Evolutionary conservation across 2,113 vertebrate species (phyloP).

Genomic region (Panurus biarmicus): DNA sequence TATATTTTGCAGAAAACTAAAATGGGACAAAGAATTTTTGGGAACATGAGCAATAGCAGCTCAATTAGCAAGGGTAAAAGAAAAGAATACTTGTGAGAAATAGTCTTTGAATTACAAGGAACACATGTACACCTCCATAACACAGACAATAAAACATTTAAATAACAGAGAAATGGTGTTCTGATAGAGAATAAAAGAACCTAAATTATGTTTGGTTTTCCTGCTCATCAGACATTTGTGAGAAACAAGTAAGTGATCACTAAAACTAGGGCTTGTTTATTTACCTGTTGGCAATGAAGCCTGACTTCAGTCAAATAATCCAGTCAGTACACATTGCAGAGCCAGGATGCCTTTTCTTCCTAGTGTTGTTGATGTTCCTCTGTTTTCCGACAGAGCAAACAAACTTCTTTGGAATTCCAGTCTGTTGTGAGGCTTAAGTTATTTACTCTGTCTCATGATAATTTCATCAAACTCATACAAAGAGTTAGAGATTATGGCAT

Average conservation of each 20-base stretch:
- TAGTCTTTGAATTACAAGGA: not conserved
- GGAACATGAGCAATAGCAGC: not conserved
- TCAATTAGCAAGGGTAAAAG: not conserved
- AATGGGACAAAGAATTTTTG: not conserved
- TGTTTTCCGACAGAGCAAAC: not conserved
- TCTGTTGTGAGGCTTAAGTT: not conserved
- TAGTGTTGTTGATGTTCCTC: not conserved
- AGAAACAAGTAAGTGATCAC: not conserved
- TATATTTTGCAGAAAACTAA: slow-evolving; percentile 23
- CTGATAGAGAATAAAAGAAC: not conserved
- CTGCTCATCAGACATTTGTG: not conserved
- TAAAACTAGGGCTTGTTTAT: slow-evolving; percentile 25
- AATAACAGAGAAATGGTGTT: not conserved
- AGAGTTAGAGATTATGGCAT: not conserved
- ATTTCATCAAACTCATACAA: not conserved
- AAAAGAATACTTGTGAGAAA: not conserved
- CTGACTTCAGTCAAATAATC: not conserved
- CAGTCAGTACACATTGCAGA: not conserved
- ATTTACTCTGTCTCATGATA: not conserved
- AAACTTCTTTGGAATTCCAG: not conserved
- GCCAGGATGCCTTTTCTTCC: not conserved
- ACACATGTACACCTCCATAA: not conserved
- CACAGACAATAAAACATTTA: not conserved
- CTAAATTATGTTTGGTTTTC: not conserved
- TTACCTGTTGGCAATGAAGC: slow-evolving; percentile 25